These are phyloP conservation scores for Andrena bicolor DNA, from an alignment of 2,888 invertebrate genomes.

Conservation along the genomic window DNA sequence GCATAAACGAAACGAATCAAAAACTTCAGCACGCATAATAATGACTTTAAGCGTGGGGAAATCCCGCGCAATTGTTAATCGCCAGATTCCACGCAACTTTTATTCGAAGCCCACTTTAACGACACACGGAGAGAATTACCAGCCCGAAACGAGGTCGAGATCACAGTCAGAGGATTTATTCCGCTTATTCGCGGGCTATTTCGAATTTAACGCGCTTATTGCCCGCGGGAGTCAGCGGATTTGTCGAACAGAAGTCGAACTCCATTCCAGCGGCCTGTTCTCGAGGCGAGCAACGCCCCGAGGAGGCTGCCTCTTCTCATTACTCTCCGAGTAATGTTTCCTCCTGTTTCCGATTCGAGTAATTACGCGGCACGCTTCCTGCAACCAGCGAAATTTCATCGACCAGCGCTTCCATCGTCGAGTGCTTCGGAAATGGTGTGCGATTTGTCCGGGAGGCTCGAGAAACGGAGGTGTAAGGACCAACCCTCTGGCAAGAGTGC, in stretches of 20 bases:
- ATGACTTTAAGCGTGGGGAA: too few species aligned
- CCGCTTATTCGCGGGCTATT: background rate
- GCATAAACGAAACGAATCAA: background rate
- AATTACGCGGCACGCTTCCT: slow-evolving; percentile 38
- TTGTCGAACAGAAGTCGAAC: background rate
- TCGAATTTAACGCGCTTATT: slow-evolving; percentile 17
- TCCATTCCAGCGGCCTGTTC: slow-evolving; percentile 10
- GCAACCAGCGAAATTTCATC: slow-evolving; percentile 12
- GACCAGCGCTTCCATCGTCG: too few species aligned
- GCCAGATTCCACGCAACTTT: too few species aligned
- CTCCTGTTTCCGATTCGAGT: slow-evolving; percentile 27
- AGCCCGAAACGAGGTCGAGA: background rate
- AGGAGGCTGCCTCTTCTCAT: slow-evolving; percentile 27
- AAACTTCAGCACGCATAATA: background rate
- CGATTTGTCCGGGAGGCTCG: too few species aligned
- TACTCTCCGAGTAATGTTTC: slow-evolving; percentile 17
- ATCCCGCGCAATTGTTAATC: too few species aligned
- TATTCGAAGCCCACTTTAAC: background rate
- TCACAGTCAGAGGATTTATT: slow-evolving; percentile 14
- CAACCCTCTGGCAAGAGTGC: too few species aligned
- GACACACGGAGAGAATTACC: background rate
- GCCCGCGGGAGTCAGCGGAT: background rate
- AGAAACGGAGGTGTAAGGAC: too few species aligned
- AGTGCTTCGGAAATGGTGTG: too few species aligned
- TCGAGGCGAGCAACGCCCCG: background rate